Evolutionary conservation across 2,888 invertebrate genomes (phyloP), one percentile per base, ranked within the genome.

Genomic region (Eupithecia centaureata): DNA sequence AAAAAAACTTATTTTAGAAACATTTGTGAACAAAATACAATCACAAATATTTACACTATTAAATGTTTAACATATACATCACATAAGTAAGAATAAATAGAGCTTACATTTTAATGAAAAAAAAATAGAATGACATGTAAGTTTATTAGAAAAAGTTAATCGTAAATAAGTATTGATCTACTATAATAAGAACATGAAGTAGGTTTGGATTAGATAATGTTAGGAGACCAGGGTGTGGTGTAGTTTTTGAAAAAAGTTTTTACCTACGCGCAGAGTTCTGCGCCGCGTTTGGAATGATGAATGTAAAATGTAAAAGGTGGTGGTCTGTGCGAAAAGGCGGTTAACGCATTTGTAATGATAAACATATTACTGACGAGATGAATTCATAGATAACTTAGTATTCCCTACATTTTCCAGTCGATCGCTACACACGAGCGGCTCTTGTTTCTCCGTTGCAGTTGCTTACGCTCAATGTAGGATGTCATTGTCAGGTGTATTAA

Each of bases 201-300:
- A 91, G 91, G 89, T 87, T 91, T 87, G 90, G 89, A 90, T 90
- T 91, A 92, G 88, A 89, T 91, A 91, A 91, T 86, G 89, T 91
- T 93, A 93, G 92, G 93, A 84, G 92, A 93, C 93, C 93, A 93
- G 93, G 93, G 93, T 93, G 93, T 88, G 93, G 92, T 92, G 93
- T 93, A 93, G 92, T 92, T 93, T 93, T 92, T 92, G 92, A 92
- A 89, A 88, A 92, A 88, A 91, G 91, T 91, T 93, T 91, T 92
- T 93, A 90, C 89, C 90, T 84, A 83, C 88, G 88, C 85, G 87
- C 90, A 87, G 88, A 78, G 80, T 83, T 82, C 83, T 85, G 90
- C 85, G 87, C 84, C 87, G 85, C 82, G 87, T 88, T 84, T 86
- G 86, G 84, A 83, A 86, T 83, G 84, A 85, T 82, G 81, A 61